Base-by-base conservation (phyloP, 2,888 invertebrate species). In the Ferdinandea cuprea region DNA sequence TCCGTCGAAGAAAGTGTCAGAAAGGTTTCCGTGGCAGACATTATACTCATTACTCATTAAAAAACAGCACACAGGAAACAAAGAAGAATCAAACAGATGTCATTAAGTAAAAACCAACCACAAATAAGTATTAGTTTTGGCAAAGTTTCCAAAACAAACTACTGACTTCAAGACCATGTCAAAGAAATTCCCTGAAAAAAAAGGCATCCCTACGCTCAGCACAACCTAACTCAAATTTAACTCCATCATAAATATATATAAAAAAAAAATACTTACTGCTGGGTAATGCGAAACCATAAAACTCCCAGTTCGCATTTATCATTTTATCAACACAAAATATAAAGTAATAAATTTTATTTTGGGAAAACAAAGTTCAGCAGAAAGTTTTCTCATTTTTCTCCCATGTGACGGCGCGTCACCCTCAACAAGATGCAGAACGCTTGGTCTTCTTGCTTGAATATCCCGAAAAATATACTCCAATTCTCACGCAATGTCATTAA, bases 311-410 rank as follows among this genome's bases (percentile, higher is more conserved):
- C 28, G 11, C 71, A 71, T 65, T 66, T 77, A 71, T 81, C 59
- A 66, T 77, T 66, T 66, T 66, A 77, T 76, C 63, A 71, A 59
- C 58, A 71, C 71, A 76, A 56, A 69, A 69, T 65, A 69, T 65
- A 50, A 66, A 58, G 80, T 61, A 77, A 81, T 77, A 81, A 81
- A 81, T 81, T 81, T 65, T 40, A 81, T 81, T 77, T 77, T 66
- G 1, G 44, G 59, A 72, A 81, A 61, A 81, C 61, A 77, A 77
- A 81, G 65, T 81, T 81, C 35, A 72, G 54, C 61, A 42, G 44
- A 81, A 81, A 77, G 46, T 81, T 77, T 81, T 76, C 71, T 66
- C 81, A 81, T 77, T 77, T 81, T 77, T 81, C 77, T 61, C 77
- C 59, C 77, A 81, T 65, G 76, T 76, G 81, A 59, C 76, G 71